Evolutionary conservation across 2,113 vertebrate genomes (phyloP).

Genomic region (Rhinoptilus africanus): DNA sequence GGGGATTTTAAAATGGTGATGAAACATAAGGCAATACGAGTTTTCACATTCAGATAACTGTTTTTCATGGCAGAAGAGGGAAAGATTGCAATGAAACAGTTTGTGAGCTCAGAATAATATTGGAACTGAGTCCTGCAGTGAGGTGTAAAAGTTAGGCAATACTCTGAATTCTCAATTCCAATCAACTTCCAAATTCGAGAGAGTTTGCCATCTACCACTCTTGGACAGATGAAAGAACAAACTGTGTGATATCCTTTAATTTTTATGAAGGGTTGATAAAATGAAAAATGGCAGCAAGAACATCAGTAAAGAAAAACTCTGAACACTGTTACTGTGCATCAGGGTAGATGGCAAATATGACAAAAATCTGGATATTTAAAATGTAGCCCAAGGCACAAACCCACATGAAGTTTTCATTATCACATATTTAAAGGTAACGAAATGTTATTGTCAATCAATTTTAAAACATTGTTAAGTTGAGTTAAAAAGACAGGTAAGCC

Average conservation of each 20-base stretch:
- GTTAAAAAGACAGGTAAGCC: not conserved
- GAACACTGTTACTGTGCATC: not conserved
- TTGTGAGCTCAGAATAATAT: not conserved
- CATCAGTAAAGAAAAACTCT: not conserved
- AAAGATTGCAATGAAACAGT: not conserved
- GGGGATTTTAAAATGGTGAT: not conserved
- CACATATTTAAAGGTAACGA: not conserved
- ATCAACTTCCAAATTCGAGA: not conserved
- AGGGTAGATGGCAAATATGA: not conserved
- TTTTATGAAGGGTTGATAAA: not conserved
- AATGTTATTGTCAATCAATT: not conserved
- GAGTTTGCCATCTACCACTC: not conserved
- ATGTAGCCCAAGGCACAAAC: not conserved
- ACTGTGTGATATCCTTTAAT: not conserved
- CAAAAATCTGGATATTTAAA: not conserved
- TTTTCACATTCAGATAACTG: not conserved
- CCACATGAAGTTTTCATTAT: not conserved
- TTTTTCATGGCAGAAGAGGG: not conserved
- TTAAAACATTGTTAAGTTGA: not conserved
- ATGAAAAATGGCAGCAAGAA: not conserved
- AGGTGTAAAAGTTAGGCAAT: not conserved
- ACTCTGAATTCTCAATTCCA: not conserved
- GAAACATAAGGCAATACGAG: not conserved
- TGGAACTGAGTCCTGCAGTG: not conserved
- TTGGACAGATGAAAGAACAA: not conserved